These are phyloP conservation scores for Scaeva pyrastri DNA, from an alignment of 2,888 invertebrate genomes.

Conservation along the genomic window DNA sequence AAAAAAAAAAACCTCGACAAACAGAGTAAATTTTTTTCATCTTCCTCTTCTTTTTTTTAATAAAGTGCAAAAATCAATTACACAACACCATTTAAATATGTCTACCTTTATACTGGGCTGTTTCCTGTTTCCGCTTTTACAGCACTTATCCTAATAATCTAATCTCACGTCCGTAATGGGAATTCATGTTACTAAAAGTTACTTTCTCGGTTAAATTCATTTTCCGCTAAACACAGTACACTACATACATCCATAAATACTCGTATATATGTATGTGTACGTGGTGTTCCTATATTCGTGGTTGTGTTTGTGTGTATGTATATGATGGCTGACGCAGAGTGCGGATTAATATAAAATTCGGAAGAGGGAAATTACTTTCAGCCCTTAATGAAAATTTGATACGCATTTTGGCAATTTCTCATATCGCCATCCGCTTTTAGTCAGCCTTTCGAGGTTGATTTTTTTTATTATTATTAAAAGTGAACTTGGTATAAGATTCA, in stretches of 20 bases:
- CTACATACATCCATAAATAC: too few relatives aligned
- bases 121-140: constrained; percentile 62
- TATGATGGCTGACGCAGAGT: constrained; percentile 12
- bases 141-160: constrained; percentile 75
- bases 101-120: constrained; percentile 21
- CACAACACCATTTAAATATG: not conserved
- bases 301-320: too few relatives aligned
- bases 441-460: constrained; percentile 26
- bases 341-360: constrained; percentile 45
- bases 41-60: not conserved
- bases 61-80: constrained; percentile 8
- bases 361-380: constrained; percentile 74
- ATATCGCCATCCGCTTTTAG: constrained; percentile 70
- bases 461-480: constrained; percentile 64
- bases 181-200: constrained; percentile 67
- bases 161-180: constrained; percentile 69
- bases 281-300: constrained; percentile 9
- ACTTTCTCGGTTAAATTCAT: constrained; percentile 64
- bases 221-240: constrained; percentile 40
- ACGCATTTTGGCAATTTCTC: constrained; percentile 77
- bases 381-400: constrained; percentile 77
- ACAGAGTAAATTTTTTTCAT: too few relatives aligned
- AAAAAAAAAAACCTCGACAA: too few relatives aligned
- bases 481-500: constrained; percentile 58
- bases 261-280: not conserved